phyloP scores from a whole-genome alignment of 2,113 vertebrate species.

The Saccopteryx bilineata region DNA sequence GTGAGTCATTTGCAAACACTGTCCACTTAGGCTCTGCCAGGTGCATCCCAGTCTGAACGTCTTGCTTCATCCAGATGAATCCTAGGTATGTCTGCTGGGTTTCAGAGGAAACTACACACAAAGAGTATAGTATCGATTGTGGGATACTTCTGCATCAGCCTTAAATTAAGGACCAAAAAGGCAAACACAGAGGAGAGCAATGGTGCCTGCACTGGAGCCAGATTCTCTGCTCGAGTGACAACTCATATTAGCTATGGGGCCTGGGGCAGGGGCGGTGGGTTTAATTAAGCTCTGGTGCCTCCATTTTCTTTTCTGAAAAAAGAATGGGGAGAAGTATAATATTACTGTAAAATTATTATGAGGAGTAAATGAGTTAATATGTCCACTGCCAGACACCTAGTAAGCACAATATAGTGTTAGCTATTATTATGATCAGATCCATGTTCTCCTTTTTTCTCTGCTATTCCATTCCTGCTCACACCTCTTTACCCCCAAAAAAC shows the following conservation, averaged over 20 bases:
- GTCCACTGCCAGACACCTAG: background rate
- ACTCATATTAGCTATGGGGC: background rate
- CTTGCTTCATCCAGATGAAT: background rate
- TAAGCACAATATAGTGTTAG: background rate
- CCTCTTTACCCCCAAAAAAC: background rate
- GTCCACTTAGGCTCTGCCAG: constrained; percentile 33
- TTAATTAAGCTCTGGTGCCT: background rate
- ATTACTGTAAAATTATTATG: background rate
- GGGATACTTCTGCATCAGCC: background rate
- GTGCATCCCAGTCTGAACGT: constrained; percentile 62
- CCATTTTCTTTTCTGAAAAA: background rate
- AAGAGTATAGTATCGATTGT: fast-evolving
- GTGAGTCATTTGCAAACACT: constrained; percentile 61
- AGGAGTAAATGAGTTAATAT: background rate
- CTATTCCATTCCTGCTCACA: background rate
- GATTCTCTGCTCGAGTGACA: background rate
- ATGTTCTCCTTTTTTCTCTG: background rate
- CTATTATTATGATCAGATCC: background rate
- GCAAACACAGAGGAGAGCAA: background rate
- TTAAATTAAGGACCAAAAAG: background rate
- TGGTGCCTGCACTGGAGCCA: background rate
- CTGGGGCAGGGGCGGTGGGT: background rate
- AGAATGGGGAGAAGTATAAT: background rate
- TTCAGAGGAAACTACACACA: background rate
- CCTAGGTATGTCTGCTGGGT: background rate